Conservation (phyloP, 2,113 vertebrate genomes). For the Notothenia coriiceps region DNA sequence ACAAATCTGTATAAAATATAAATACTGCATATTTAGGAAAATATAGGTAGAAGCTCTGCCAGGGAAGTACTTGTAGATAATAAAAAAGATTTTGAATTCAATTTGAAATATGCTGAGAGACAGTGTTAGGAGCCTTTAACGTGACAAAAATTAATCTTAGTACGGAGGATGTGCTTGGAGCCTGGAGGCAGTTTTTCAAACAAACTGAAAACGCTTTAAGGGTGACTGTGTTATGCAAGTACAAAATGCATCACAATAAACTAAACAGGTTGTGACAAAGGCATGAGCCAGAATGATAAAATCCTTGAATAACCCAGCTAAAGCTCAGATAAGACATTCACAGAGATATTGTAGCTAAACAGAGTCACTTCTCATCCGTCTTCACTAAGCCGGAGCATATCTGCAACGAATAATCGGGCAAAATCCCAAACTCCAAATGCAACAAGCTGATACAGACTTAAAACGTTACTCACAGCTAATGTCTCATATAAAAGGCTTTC, state of each 20-base stretch:
- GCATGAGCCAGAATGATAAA: slow-evolving; percentile 34
- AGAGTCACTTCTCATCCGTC: slow-evolving; percentile 5
- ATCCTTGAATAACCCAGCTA: slow-evolving; percentile 28
- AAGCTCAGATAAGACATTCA: slow-evolving; percentile 5
- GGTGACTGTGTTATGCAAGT: slow-evolving; percentile 28
- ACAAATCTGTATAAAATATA: not conserved
- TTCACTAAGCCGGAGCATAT: not conserved
- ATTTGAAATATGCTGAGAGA: slow-evolving; percentile 10
- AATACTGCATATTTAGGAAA: not conserved
- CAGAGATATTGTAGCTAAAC: slow-evolving; percentile 5
- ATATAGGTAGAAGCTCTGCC: slow-evolving; percentile 2
- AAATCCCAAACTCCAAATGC: slow-evolving; percentile 10
- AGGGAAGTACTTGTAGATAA: not conserved
- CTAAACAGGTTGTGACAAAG: slow-evolving; percentile 53
- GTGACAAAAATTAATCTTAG: not conserved
- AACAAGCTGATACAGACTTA: not conserved
- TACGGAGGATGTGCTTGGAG: slow-evolving; percentile 14
- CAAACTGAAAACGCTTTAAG: slow-evolving; percentile 37
- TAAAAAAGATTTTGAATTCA: slow-evolving; percentile 23
- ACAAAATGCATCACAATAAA: slow-evolving; percentile 41
- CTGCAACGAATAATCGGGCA: not conserved
- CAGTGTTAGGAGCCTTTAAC: slow-evolving; percentile 8
- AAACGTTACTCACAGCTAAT: not conserved
- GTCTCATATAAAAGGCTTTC: not conserved
- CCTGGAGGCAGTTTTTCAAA: slow-evolving; percentile 31